Base-by-base conservation (phyloP, 2,113 vertebrate genomes). In the Ascaphus truei region DNA sequence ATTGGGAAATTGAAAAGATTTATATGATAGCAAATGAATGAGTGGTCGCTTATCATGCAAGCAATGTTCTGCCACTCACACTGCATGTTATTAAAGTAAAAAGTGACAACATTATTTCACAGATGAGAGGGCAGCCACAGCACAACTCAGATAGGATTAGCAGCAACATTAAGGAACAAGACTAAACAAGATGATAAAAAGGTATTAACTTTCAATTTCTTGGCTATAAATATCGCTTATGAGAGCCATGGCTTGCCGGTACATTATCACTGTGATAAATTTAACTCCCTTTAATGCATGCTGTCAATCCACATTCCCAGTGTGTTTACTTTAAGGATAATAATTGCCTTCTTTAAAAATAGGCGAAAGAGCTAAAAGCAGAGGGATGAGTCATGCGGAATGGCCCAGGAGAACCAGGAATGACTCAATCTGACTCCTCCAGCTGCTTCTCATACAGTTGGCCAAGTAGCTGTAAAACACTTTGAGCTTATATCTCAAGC, bases 311-410 rank as follows among this genome's bases (percentile, higher is more conserved):
- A 39, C 0, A 2, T 12, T 50, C 65, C 74, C 65, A 78, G 75
- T 72, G 58, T 85, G 77, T 85, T 88, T 85, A 82, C 80, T 72
- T 83, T 86, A 76, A 83, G 80, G 43, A 71, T 73, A 73, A 80
- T 73, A 79, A 73, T 86, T 84, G 79, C 84, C 89, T 91, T 89
- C 88, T 88, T 89, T 92, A 91, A 95, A 95, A 94, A 94, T 93
- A 96, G 91, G 87, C 77, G 77, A 86, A 89, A 87, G 87, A 84
- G 92, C 94, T 94, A 95, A 96, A 98, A 94, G 87, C 84, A 87
- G 92, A 90, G 81, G 74, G 85, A 88, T 93, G 93, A 94, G 91
- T 95, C 93, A 93, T 86, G 86, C 76, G 80, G 84, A 79, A 80
- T 73, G 64, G 79, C 85, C 85, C 89, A 93, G 89, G 89, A 74